phyloP scores from a whole-genome alignment of 37 sponge, comb jelly and placozoan genomes.

The Amphimedon queenslandica region DNA sequence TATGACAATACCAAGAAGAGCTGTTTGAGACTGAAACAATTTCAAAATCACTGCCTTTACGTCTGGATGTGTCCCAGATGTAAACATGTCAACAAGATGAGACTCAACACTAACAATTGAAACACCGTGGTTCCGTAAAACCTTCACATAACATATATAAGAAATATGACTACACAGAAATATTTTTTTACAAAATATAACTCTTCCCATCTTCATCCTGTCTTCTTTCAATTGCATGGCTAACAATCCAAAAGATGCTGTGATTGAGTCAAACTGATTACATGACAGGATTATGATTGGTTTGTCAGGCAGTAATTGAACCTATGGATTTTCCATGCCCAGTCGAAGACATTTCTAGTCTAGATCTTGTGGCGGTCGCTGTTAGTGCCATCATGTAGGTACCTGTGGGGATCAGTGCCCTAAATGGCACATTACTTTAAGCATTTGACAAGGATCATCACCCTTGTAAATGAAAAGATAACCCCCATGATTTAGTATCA shows the following conservation, averaged over 20 bases:
- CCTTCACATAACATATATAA: neutral
- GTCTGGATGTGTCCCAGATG: neutral
- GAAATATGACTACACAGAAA: conserved; percentile 8
- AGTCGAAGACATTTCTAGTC: neutral
- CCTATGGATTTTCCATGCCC: conserved; percentile 1
- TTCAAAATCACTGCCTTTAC: neutral
- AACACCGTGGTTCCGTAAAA: conserved; percentile 14
- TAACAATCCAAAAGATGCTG: neutral
- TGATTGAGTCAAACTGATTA: neutral
- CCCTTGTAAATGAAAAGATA: conserved; percentile 8
- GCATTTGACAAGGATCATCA: conserved; percentile 7
- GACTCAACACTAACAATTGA: conserved; percentile 2
- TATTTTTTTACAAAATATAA: conserved; percentile 14
- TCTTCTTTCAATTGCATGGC: neutral
- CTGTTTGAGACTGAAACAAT: neutral
- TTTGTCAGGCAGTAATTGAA: conserved; percentile 1
- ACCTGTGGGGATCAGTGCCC: conserved; percentile 15
- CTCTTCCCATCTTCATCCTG: neutral
- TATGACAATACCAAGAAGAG: neutral
- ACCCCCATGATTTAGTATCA: neutral
- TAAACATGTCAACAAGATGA: neutral
- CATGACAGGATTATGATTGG: neutral
- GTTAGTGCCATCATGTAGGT: conserved; percentile 18
- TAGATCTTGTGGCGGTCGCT: conserved; percentile 15
- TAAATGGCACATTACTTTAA: conserved; percentile 12